Evolutionary conservation across 2,888 invertebrate species (phyloP), one percentile per base, ranked within the genome.

Genomic region (Spilosoma lubricipeda): DNA sequence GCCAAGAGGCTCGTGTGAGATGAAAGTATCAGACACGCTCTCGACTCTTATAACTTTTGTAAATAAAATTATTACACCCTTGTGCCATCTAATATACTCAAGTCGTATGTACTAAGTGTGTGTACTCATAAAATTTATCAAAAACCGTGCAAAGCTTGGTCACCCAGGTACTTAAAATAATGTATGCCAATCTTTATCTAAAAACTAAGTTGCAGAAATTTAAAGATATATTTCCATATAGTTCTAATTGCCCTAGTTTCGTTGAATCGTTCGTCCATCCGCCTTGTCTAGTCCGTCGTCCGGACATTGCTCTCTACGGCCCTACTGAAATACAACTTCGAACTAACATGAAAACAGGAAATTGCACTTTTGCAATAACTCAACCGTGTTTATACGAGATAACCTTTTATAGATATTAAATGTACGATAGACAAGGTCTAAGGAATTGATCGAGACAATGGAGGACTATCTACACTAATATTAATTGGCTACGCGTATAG

Each of bases 311-410:
- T 79, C 76, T 80, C 79, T 66, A 69, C 70, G 74, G 76, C 76
- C 80, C 76, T 77, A 76, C 77, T 42, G 80, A 84, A 82, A 79
- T 82, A 82, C 81, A 77, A 75, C 76, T 70, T 74, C 71, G 23
- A 48, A 36, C 73, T 56, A 52, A 78, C 71, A 77, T 78, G 74
- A 73, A 71, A 72, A 18, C 79, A 80, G 86, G 86, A 86, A 84
- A 86, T 86, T 86, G 87, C 85, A 87, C 85, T 87, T 85, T 85
- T 82, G 85, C 83, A 81, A 86, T 86, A 83, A 83, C 84, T 85
- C 77, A 65, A 63, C 67, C 56, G 73, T 70, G 65, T 70, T 27
- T 72, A 20, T 52, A 71, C 59, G 65, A 20, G 3, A 39, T 52
- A 33, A 78, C 77, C 77, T 81, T 75, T 75, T 64, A 30, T 59